These are phyloP conservation scores for Aphelenchoides fujianensis DNA, from an alignment of 1,140 invertebrate genomes.

Conservation along the genomic window DNA sequence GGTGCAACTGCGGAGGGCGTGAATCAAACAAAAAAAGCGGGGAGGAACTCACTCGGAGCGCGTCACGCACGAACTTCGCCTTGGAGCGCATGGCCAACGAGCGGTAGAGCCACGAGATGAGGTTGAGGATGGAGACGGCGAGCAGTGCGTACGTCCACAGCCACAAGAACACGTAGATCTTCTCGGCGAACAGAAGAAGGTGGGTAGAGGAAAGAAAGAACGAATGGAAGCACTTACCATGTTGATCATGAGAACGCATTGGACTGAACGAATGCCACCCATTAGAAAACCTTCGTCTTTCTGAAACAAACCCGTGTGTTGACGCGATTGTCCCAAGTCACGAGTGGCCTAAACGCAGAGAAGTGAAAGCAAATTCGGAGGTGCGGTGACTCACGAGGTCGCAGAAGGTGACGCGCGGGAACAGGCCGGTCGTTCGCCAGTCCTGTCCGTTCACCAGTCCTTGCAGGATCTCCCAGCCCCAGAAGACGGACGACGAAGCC, in stretches of 20 bases:
- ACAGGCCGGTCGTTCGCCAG: conserved; percentile 46
- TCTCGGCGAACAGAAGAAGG: conserved; percentile 44
- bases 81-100: conserved; percentile 37
- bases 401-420: conserved; percentile 34
- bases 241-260: conserved; percentile 50
- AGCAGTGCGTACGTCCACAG: conserved; percentile 45
- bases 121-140: conserved; percentile 30
- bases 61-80: conserved; percentile 36
- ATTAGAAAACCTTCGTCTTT: too few relatives aligned
- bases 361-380: background rate
- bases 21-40: background rate
- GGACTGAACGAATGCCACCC: too few relatives aligned
- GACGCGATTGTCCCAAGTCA: conserved; percentile 43
- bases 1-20: too few relatives aligned
- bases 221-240: conserved; percentile 24
- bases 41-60: conserved; percentile 25
- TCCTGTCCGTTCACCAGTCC: conserved; percentile 34
- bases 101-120: conserved; percentile 38
- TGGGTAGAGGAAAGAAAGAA: conserved; percentile 25
- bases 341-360: conserved; percentile 37
- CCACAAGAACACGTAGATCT: conserved; percentile 51
- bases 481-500: conserved; percentile 26
- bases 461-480: conserved; percentile 38
- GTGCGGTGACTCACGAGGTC: background rate
- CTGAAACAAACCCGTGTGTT: conserved; percentile 48